Evolutionary conservation across 2,797 vertebrate species (phyloP).

Genomic region (Anguilla pacifica): DNA sequence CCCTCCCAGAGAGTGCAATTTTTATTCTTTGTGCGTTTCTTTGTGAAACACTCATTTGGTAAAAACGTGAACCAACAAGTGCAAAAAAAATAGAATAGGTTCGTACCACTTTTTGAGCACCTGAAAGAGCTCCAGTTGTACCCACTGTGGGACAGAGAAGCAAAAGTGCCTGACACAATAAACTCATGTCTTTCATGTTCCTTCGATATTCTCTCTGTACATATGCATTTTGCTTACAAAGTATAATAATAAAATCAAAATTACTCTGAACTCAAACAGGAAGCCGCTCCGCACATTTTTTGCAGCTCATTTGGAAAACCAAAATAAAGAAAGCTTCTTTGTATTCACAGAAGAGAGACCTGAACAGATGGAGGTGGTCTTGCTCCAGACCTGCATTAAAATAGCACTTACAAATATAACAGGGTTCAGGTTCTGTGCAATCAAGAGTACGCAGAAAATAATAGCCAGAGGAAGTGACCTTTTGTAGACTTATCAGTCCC

Average conservation of each 20-base stretch:
- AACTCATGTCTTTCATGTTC: not conserved
- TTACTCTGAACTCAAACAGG: constrained; percentile 9
- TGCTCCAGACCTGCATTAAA: constrained; percentile 75
- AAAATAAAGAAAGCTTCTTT: constrained; percentile 41
- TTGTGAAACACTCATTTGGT: not conserved
- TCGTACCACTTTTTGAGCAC: not conserved
- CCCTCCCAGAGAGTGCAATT: constrained; percentile 26
- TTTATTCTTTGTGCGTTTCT: not conserved
- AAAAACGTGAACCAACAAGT: not conserved
- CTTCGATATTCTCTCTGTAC: not conserved
- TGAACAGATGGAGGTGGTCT: constrained; percentile 68
- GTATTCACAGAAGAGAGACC: constrained; percentile 60
- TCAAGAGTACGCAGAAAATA: constrained; percentile 56
- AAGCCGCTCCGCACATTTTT: not conserved
- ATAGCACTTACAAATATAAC: constrained; percentile 59
- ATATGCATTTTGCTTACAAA: not conserved
- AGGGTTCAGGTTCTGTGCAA: constrained; percentile 66
- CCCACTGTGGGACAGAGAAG: not conserved
- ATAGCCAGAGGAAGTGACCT: constrained; percentile 15
- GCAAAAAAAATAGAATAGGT: not conserved
- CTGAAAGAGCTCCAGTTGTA: not conserved
- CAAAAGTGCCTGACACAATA: not conserved
- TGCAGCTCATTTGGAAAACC: constrained; percentile 41
- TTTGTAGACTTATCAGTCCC: constrained; percentile 1
- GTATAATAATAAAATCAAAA: not conserved